These are phyloP conservation scores for Prunella fulvescens DNA, from an alignment of 2,113 vertebrate species.

Conservation along the genomic window DNA sequence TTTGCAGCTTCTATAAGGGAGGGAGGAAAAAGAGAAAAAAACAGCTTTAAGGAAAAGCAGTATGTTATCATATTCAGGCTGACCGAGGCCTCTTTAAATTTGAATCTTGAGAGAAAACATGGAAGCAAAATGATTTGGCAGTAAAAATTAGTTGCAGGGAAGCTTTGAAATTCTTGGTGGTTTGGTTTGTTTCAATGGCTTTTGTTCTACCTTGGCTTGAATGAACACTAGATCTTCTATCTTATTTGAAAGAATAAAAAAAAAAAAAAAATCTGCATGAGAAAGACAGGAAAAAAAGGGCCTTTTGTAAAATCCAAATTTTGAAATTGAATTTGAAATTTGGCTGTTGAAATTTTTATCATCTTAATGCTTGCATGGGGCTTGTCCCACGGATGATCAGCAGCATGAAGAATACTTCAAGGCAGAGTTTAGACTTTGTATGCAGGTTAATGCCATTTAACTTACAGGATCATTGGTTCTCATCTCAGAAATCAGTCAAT, in stretches of 20 bases:
- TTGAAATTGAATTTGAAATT: not conserved
- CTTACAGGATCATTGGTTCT: not conserved
- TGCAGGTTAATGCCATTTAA: not conserved
- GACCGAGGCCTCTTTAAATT: not conserved
- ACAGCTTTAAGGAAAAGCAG: not conserved
- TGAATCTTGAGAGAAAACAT: not conserved
- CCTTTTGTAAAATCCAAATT: not conserved
- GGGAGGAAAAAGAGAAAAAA: not conserved
- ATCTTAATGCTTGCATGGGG: not conserved
- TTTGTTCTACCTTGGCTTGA: not conserved
- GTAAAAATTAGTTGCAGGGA: not conserved
- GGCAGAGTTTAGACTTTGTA: not conserved
- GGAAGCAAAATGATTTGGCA: not conserved
- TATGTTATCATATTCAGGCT: not conserved
- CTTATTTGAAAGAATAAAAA: not conserved
- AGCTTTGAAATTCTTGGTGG: not conserved
- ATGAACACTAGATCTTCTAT: not conserved
- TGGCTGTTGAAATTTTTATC: not conserved
- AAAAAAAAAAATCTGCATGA: not conserved
- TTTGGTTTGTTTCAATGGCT: not conserved
- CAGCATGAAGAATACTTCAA: not conserved
- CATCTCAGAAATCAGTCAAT: not conserved
- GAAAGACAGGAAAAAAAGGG: not conserved
- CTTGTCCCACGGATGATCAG: not conserved
- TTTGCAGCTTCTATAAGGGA: not conserved